Evolutionary conservation across 2,888 invertebrate genomes (phyloP), one percentile per base, ranked within the genome.

Genomic region (Noctua pronuba): DNA sequence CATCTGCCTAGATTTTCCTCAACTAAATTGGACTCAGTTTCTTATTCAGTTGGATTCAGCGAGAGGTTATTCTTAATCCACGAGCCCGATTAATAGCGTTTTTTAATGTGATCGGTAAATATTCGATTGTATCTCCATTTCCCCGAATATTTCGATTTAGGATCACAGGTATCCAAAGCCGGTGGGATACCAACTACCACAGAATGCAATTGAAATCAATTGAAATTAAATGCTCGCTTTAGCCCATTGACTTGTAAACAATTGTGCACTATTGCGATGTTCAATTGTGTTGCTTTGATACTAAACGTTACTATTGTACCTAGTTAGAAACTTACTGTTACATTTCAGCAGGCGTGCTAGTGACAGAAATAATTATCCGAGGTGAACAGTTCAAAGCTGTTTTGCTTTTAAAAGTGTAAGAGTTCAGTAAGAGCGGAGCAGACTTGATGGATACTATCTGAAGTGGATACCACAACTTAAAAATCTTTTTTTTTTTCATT

Each of bases 201-300:
- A 72, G 72, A 64, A 64, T 44, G 68, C 72, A 77, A 77, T 77
- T 82, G 81, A 70, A 80, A 80, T 75, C 65, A 74, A 80, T 80
- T 75, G 71, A 71, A 82, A 77, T 82, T 82, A 77, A 81, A 81
- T 72, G 71, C 80, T 49, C 68, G 44, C 28, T 82, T 31, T 18
- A 71, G 67, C 28, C 18, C 70, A 74, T 49, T 79, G 82, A 83
- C 35, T 79, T 62, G 82, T 58, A 49, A 67, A 79, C 62, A 82
- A 83, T 74, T 67, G 82, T 38, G 62, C 82, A 71, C 28, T 64
- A 72, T 68, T 82, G 82, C 77, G 8, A 46, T 65, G 72, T 31
- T 72, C 72, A 66, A 73, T 55, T 66, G 71, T 60, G 38, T 24
- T 52, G 35, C 69, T 66, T 60, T 75, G 58, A 60, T 38, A 66